phyloP scores from a whole-genome alignment of 2,113 vertebrate genomes.

The Gasterosteus nipponicus region DNA sequence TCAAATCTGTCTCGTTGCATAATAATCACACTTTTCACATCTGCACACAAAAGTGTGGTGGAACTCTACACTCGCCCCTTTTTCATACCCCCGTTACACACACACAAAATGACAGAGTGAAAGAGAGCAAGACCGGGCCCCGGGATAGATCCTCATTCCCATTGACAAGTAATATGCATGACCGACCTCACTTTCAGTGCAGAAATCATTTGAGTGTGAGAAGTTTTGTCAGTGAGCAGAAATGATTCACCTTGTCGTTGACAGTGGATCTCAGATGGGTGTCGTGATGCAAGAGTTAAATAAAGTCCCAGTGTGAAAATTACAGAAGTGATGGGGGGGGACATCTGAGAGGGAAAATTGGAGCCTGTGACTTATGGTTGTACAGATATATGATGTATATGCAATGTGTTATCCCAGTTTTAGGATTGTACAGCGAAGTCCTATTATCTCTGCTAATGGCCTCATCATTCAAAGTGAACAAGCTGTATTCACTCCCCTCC shows the following conservation, averaged over 20 bases:
- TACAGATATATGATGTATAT: conserved; percentile 56
- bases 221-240: conserved; percentile 46
- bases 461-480: conserved; percentile 67
- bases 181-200: conserved; percentile 49
- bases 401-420: conserved; percentile 62
- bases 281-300: conserved; percentile 44
- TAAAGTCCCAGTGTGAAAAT: conserved; percentile 64
- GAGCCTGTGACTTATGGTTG: conserved; percentile 53
- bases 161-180: conserved; percentile 60
- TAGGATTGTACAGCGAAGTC: conserved; percentile 62
- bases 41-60: conserved; percentile 14
- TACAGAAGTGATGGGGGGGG: conserved; percentile 14
- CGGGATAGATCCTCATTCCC: conserved; percentile 30
- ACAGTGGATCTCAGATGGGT: conserved; percentile 34
- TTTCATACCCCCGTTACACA: neutral
- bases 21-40: conserved; percentile 45
- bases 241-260: conserved; percentile 59
- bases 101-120: neutral
- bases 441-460: conserved; percentile 73
- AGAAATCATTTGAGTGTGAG: conserved; percentile 70
- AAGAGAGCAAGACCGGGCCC: neutral
- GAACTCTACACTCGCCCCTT: conserved; percentile 3
- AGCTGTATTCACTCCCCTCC: conserved; percentile 56
- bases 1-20: conserved; percentile 43
- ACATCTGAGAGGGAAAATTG: conserved; percentile 59